Percentiles rank a stretch among this genome's conserved stretches.
These are phyloP conservation scores for Fistularia commersonii DNA, from an alignment of 2,797 vertebrate genomes.

Conservation along the genomic window DNA sequence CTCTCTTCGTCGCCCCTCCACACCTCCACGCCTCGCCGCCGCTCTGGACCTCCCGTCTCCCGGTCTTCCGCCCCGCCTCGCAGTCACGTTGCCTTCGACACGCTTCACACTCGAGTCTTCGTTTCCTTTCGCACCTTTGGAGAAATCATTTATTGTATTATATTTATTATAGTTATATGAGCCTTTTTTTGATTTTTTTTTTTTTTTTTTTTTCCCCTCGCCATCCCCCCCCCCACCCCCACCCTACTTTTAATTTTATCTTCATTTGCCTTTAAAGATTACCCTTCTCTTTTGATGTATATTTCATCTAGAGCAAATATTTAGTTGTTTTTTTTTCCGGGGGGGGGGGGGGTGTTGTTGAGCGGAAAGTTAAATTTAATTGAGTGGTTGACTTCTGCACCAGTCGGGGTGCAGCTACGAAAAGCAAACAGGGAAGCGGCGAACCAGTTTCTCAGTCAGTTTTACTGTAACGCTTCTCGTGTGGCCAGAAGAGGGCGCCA, in stretches of 20 bases:
- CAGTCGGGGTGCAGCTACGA: slow-evolving; percentile 36
- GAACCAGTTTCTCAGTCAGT: slow-evolving; percentile 9
- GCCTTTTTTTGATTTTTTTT: background rate
- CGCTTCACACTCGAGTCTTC: slow-evolving; percentile 22
- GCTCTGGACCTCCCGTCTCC: slow-evolving; percentile 2
- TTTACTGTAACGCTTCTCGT: slow-evolving; percentile 34
- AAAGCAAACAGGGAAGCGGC: slow-evolving; percentile 27
- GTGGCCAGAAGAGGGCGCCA: slow-evolving; percentile 52
- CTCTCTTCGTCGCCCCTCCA: too few species aligned
- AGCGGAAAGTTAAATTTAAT: slow-evolving; percentile 28
- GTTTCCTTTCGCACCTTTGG: slow-evolving; percentile 2
- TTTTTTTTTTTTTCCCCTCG: slow-evolving; percentile 7
- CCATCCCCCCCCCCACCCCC: slow-evolving; percentile 5
- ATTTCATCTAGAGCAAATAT: slow-evolving; percentile 75
- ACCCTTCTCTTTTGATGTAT: slow-evolving; percentile 64
- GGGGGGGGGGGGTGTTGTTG: slow-evolving; percentile 28
- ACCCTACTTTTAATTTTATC: slow-evolving; percentile 36
- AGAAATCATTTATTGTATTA: too few species aligned
- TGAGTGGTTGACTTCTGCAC: slow-evolving; percentile 35
- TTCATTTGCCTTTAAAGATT: slow-evolving; percentile 56
- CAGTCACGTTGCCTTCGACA: slow-evolving; percentile 60
- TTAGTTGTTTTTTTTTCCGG: slow-evolving; percentile 40
- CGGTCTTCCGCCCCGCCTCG: slow-evolving; percentile 44
- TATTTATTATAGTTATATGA: too few species aligned
- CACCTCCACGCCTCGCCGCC: too few species aligned